Conservation (phyloP, 2,113 vertebrate species). For the Octodon degus region DNA sequence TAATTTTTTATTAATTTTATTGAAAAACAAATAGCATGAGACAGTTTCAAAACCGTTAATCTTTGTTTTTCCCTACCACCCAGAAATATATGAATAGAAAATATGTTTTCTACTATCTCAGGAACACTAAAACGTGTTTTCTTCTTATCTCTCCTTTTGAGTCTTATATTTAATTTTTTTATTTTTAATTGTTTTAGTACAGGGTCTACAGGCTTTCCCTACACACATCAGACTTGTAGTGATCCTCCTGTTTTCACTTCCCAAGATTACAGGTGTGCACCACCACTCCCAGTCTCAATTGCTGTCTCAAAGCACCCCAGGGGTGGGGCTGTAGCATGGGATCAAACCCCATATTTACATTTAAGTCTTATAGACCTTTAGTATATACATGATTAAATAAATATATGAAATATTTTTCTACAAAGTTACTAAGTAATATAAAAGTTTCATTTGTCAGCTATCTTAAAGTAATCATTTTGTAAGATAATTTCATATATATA, state of each 20-base stretch:
- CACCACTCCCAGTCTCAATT: too few species aligned
- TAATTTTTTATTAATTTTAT: too few species aligned
- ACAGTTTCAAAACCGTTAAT: background rate
- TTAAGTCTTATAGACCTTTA: background rate
- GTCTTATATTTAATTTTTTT: background rate
- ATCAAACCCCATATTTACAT: background rate
- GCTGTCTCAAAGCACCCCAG: too few species aligned
- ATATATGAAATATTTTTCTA: background rate
- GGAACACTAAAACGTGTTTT: background rate
- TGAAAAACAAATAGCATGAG: too few species aligned
- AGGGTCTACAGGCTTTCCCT: too few species aligned
- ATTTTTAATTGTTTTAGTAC: too few species aligned
- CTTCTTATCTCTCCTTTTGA: background rate
- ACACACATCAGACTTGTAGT: too few species aligned
- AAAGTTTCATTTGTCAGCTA: background rate
- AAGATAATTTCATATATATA: slow-evolving; percentile 4
- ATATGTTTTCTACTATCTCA: background rate
- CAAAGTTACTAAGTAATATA: background rate
- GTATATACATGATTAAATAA: background rate
- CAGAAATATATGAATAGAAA: slow-evolving; percentile 2
- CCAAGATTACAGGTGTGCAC: too few species aligned
- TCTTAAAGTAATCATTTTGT: background rate
- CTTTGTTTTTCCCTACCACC: background rate
- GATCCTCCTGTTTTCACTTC: too few species aligned
- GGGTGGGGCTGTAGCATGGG: too few species aligned